A percentile compares a stretch with the other conserved stretches of the same genome.
Evolutionary conservation across 2,888 invertebrate species (phyloP).

Genomic region (Scelioninae gen. 2): DNA sequence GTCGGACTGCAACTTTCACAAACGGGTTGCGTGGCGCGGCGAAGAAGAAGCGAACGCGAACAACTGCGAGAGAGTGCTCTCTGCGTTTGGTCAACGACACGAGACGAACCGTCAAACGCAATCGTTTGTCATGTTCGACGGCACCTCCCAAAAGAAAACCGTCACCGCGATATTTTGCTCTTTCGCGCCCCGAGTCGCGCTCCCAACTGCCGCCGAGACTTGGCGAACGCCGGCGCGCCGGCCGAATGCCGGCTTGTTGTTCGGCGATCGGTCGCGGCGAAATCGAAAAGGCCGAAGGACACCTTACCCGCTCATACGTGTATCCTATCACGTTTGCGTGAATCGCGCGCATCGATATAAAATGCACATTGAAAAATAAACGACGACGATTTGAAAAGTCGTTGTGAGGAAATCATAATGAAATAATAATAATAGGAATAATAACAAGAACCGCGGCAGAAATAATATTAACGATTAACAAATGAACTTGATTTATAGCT

Average conservation of each 20-base stretch:
- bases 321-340: constrained; percentile 22
- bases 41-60: constrained; percentile 8
- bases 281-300: constrained; percentile 31
- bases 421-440: no score
- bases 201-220: constrained; percentile 15
- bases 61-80: constrained; percentile 17
- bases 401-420: no score
- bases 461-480: no score
- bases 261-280: constrained; percentile 28
- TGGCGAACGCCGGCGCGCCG: no score
- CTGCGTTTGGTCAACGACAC: constrained; percentile 8
- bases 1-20: constrained; percentile 35
- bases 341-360: neutral
- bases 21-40: constrained; percentile 22
- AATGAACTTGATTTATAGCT: no score
- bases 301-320: constrained; percentile 17
- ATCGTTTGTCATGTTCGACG: constrained; percentile 23
- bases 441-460: no score
- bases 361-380: neutral
- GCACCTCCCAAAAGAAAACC: neutral
- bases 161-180: neutral
- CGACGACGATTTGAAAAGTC: no score
- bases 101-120: constrained; percentile 14
- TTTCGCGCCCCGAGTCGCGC: constrained; percentile 26
- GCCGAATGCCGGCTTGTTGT: constrained; percentile 22